A percentile compares a stretch with the other conserved stretches of the same genome.
These are phyloP conservation scores for Lycopodina hypogea DNA, from an alignment of 37 sponge, comb jelly and placozoan species.

Conservation along the genomic window DNA sequence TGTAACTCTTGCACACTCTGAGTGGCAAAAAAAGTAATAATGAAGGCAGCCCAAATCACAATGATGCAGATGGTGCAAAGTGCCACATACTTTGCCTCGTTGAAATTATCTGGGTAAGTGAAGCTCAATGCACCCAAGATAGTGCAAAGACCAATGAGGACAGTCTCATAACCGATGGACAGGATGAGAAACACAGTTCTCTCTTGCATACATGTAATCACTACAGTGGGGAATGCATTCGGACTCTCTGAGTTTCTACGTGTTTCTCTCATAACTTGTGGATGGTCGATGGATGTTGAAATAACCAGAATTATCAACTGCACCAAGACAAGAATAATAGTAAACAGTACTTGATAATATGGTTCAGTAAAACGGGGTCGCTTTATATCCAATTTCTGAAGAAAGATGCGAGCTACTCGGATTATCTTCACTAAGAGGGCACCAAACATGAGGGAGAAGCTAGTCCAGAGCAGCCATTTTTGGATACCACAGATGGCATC, in stretches of 20 bases:
- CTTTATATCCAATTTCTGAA: not conserved
- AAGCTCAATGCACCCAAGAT: constrained; percentile 61
- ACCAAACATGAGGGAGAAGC: constrained; percentile 65
- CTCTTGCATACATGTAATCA: constrained; percentile 43
- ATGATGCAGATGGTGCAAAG: constrained; percentile 58
- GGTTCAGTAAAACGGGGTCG: constrained; percentile 63
- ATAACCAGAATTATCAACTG: constrained; percentile 41
- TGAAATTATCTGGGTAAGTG: constrained; percentile 75
- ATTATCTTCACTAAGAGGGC: constrained; percentile 81
- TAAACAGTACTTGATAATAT: constrained; percentile 62
- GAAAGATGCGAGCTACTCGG: constrained; percentile 76
- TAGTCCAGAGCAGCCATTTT: constrained; percentile 54
- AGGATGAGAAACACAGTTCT: constrained; percentile 31
- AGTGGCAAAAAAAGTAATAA: constrained; percentile 47
- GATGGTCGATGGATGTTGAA: constrained; percentile 18
- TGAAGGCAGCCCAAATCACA: constrained; percentile 59
- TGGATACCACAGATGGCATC: constrained; percentile 56
- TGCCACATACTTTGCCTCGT: constrained; percentile 67
- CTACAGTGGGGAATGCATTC: constrained; percentile 21
- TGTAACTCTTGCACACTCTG: constrained; percentile 30
- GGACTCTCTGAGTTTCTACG: not conserved
- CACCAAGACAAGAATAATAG: constrained; percentile 38
- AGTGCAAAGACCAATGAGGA: constrained; percentile 50
- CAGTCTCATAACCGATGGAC: constrained; percentile 39
- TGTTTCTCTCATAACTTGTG: constrained; percentile 1